Evolutionary conservation across 1,140 invertebrate species (phyloP).

Genomic region (Drosophila arizonae): DNA sequence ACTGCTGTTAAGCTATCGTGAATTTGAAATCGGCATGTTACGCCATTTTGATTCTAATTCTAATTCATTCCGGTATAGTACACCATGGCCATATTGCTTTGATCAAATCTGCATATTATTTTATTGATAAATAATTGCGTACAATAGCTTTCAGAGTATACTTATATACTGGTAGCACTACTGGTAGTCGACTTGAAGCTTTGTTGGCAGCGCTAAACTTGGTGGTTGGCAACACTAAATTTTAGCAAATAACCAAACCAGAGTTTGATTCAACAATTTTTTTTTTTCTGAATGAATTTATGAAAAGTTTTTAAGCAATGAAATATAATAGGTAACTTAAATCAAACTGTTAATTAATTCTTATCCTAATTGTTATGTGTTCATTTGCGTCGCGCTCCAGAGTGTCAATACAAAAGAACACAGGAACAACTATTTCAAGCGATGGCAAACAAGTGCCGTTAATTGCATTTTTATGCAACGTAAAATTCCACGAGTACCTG

Average conservation of each 20-base stretch:
- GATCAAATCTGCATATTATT: too few relatives aligned
- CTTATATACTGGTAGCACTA: too few relatives aligned
- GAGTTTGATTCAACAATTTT: background rate
- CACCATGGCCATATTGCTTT: too few relatives aligned
- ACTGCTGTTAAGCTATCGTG: background rate
- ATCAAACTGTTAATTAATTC: background rate
- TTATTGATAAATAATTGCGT: too few relatives aligned
- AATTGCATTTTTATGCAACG: constrained; percentile 63
- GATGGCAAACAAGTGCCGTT: constrained; percentile 65
- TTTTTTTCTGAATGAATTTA: background rate
- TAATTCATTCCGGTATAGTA: too few relatives aligned
- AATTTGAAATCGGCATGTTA: background rate
- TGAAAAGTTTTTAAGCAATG: background rate
- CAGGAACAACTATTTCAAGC: constrained; percentile 10
- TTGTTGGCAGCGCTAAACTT: constrained; percentile 11
- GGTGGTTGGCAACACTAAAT: constrained; percentile 6
- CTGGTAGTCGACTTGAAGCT: background rate
- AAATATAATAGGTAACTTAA: background rate
- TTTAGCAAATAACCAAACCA: constrained; percentile 12
- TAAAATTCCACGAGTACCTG: constrained; percentile 48
- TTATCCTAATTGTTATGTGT: constrained; percentile 6
- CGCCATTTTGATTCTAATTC: too few relatives aligned
- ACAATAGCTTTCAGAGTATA: too few relatives aligned
- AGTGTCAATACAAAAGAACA: background rate
- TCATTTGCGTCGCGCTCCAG: constrained; percentile 8